phyloP scores from a whole-genome alignment of 2,113 vertebrate species.

The Leptocoma aspasia region DNA sequence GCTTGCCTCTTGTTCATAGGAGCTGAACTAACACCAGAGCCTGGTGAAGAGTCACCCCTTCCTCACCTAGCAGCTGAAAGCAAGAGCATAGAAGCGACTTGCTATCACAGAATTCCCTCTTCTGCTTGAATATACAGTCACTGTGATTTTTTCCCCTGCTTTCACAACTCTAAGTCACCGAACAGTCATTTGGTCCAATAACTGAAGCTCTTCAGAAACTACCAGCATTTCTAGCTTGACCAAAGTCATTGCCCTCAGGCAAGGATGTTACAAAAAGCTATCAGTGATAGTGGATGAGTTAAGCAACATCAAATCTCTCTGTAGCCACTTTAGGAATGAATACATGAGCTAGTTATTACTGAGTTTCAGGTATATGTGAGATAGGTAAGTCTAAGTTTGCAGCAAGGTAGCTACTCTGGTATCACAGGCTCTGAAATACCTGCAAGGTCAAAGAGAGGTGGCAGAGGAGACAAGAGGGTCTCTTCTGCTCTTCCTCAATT shows the following conservation, averaged over 20 bases:
- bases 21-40: background rate
- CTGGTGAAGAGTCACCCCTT: background rate
- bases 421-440: background rate
- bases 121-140: background rate
- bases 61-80: background rate
- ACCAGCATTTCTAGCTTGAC: conserved; percentile 12
- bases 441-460: background rate
- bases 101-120: background rate
- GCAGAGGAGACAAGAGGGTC: background rate
- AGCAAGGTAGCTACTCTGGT: background rate
- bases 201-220: background rate
- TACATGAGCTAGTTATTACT: background rate
- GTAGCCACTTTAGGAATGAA: background rate
- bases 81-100: background rate
- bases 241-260: background rate
- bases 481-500: background rate
- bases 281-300: background rate
- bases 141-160: background rate
- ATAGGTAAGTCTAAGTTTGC: background rate
- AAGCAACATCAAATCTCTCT: background rate
- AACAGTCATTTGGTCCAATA: background rate
- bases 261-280: background rate
- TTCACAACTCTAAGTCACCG: background rate
- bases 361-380: background rate
- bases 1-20: background rate